Evolutionary conservation across 1,140 invertebrate genomes (phyloP).

Genomic region (Drosophila biarmipes): DNA sequence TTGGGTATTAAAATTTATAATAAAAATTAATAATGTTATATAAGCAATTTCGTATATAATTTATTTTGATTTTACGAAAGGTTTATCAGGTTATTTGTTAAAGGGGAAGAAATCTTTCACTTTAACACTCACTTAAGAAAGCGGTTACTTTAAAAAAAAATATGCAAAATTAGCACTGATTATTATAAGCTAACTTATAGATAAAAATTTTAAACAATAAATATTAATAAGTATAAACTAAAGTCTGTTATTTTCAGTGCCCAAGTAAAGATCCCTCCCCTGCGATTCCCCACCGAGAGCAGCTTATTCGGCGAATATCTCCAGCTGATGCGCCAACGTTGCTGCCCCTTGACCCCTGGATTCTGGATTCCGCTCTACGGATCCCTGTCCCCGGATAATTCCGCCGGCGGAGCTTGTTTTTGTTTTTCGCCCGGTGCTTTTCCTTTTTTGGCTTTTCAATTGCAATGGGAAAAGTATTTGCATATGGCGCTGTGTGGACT

Average conservation of each 20-base stretch:
- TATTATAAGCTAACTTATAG: too few species aligned
- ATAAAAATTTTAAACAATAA: too few species aligned
- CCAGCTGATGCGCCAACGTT: constrained; percentile 14
- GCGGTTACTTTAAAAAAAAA: too few species aligned
- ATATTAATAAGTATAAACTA: too few species aligned
- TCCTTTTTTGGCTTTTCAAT: constrained; percentile 64
- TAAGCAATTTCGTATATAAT: too few species aligned
- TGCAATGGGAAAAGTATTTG: constrained; percentile 71
- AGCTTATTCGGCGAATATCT: constrained; percentile 27
- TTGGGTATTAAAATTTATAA: too few species aligned
- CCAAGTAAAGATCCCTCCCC: constrained; percentile 2
- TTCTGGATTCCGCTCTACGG: background rate
- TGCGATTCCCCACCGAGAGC: constrained; percentile 1
- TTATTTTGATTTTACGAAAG: too few species aligned
- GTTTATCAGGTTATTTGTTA: too few species aligned
- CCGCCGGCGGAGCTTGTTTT: constrained; percentile 24
- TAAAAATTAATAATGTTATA: too few species aligned
- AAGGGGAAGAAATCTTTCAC: too few species aligned
- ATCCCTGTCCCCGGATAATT: constrained; percentile 12
- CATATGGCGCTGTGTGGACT: constrained; percentile 64
- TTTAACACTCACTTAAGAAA: too few species aligned
- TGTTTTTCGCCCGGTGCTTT: constrained; percentile 8
- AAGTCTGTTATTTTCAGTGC: constrained; percentile 4
- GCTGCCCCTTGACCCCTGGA: background rate
- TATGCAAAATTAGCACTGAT: too few species aligned